A percentile compares a stretch with the other conserved stretches of the same genome.
Evolutionary conservation across 2,113 vertebrate genomes (phyloP).

Genomic region (Anarhynchus alexandrinus): DNA sequence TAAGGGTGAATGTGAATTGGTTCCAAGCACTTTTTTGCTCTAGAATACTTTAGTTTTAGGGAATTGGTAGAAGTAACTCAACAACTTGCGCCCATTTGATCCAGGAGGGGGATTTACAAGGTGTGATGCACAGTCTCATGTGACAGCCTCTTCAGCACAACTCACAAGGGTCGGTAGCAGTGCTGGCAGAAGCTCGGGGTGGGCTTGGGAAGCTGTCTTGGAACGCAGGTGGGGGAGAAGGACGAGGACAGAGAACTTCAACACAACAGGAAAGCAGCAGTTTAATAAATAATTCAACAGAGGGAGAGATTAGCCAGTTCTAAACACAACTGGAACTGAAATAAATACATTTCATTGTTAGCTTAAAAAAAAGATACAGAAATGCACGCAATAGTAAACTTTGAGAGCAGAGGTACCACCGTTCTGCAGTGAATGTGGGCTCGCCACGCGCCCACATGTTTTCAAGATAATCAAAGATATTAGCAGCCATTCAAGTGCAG

Average conservation of each 20-base stretch:
- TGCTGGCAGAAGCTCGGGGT: neutral
- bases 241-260: neutral
- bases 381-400: neutral
- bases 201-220: no score
- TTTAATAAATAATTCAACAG: conserved; percentile 65
- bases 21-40: neutral
- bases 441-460: neutral
- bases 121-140: accelerated
- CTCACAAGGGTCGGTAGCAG: accelerated
- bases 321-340: conserved; percentile 39
- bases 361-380: neutral
- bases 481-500: neutral
- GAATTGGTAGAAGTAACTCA: neutral
- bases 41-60: neutral
- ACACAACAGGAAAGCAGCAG: conserved; percentile 53
- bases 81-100: accelerated
- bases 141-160: neutral
- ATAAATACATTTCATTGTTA: neutral
- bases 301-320: conserved; percentile 41
- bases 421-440: neutral
- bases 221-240: neutral
- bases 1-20: neutral
- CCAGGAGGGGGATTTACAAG: accelerated
- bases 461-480: neutral
- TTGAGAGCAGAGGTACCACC: neutral